These are phyloP conservation scores for Noctua comes DNA, from an alignment of 2,888 invertebrate species.

Conservation along the genomic window DNA sequence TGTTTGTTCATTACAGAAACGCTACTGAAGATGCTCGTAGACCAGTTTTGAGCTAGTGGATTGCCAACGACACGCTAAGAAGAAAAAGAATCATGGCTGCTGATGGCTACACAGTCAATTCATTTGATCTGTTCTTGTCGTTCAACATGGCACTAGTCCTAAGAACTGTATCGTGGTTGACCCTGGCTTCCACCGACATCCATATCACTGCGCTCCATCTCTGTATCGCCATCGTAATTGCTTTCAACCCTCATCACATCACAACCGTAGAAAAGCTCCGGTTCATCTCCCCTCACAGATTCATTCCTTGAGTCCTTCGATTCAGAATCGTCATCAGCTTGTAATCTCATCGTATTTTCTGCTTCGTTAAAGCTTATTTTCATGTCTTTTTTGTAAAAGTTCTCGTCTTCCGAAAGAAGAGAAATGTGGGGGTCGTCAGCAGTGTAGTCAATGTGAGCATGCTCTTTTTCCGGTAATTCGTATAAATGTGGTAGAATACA, in stretches of 20 bases:
- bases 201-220: conserved; percentile 39
- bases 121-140: neutral
- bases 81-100: neutral
- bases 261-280: neutral
- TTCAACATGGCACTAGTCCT: no score
- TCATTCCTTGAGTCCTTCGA: conserved; percentile 13
- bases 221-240: conserved; percentile 30
- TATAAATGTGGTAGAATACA: conserved; percentile 52
- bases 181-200: neutral
- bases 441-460: conserved; percentile 66
- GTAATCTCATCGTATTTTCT: neutral
- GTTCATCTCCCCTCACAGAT: neutral
- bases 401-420: conserved; percentile 28
- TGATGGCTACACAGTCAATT: neutral
- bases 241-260: conserved; percentile 25
- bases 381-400: conserved; percentile 20
- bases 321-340: conserved; percentile 8
- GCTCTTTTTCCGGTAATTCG: conserved; percentile 66
- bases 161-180: neutral
- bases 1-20: neutral
- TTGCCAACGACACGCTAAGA: neutral
- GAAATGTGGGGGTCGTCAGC: conserved; percentile 48
- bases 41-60: neutral
- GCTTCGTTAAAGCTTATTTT: conserved; percentile 49
- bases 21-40: neutral